Percentiles rank a stretch among this genome's conserved stretches.
Conservation (phyloP, 1,140 invertebrate species). For the Tetragnatha versicolor region DNA sequence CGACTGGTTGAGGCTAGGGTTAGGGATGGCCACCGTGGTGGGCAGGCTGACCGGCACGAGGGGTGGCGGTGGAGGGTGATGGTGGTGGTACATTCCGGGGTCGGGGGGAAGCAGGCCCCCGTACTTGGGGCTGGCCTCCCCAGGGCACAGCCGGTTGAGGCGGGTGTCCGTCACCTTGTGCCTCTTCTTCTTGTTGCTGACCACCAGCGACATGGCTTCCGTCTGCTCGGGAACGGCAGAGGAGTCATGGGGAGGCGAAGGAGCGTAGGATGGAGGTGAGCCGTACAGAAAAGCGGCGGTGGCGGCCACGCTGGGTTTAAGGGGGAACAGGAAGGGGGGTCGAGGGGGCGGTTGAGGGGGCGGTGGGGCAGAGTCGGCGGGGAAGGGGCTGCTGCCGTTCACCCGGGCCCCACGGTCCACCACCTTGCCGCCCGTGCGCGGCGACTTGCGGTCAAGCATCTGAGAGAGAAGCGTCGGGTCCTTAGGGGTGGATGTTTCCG, state of each 20-base stretch:
- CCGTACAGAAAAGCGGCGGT: slow-evolving; percentile 68
- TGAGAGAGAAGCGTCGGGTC: slow-evolving; percentile 67
- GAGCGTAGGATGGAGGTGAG: slow-evolving; percentile 10
- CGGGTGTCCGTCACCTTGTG: slow-evolving; percentile 96
- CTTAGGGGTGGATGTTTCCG: slow-evolving; percentile 21
- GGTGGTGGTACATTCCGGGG: slow-evolving; percentile 10
- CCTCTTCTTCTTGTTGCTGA: slow-evolving; percentile 92
- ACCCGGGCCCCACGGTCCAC: slow-evolving; percentile 71
- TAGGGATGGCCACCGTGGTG: slow-evolving; percentile 93
- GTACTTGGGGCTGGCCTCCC: slow-evolving; percentile 52
- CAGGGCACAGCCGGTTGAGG: slow-evolving; percentile 65
- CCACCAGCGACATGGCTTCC: slow-evolving; percentile 88
- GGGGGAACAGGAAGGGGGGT: slow-evolving; percentile 42
- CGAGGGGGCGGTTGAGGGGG: background rate
- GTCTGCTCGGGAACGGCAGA: slow-evolving; percentile 83
- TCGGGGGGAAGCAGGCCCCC: slow-evolving; percentile 60
- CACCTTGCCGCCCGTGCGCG: slow-evolving; percentile 73
- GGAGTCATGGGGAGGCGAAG: slow-evolving; percentile 60
- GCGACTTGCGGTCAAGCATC: slow-evolving; percentile 82
- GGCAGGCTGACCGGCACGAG: slow-evolving; percentile 86
- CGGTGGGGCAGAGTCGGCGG: slow-evolving; percentile 7
- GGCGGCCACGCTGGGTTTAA: slow-evolving; percentile 59
- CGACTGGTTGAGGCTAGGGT: slow-evolving; percentile 92
- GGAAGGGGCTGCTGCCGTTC: slow-evolving; percentile 59
- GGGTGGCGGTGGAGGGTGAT: slow-evolving; percentile 70